Evolutionary conservation across 23 tunicate species (phyloP).

Genomic region (Corella eumyota): DNA sequence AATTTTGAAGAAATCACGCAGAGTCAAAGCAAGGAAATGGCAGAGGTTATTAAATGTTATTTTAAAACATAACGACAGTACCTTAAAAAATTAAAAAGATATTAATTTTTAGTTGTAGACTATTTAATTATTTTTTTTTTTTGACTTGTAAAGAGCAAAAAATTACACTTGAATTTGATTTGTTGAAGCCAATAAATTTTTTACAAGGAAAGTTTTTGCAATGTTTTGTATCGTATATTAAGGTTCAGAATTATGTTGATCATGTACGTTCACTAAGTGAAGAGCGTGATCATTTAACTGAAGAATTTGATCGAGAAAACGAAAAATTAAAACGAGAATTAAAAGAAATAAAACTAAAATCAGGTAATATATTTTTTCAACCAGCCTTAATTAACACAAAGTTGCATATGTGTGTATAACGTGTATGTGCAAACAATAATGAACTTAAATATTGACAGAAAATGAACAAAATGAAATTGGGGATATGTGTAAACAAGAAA

Average conservation of each 20-base stretch:
- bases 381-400: neutral
- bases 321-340: constrained; percentile 34
- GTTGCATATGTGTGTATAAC: constrained; percentile 1
- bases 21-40: constrained; percentile 36
- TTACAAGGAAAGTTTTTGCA: neutral
- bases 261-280: constrained; percentile 58
- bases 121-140: neutral
- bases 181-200: neutral
- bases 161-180: neutral
- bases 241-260: constrained; percentile 71
- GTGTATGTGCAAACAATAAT: neutral
- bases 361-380: constrained; percentile 3
- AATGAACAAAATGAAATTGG: constrained; percentile 24
- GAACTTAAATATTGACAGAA: constrained; percentile 7
- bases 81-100: neutral
- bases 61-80: neutral
- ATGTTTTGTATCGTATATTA: neutral
- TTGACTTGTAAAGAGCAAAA: neutral
- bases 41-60: constrained; percentile 12
- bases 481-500: constrained; percentile 58
- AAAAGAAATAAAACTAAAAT: constrained; percentile 19
- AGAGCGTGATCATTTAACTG: constrained; percentile 54
- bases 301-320: constrained; percentile 62
- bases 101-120: neutral
- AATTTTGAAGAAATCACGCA: constrained; percentile 11